Base-by-base conservation (phyloP, 2,797 vertebrate genomes). In the Alcedo quadribrachys region DNA sequence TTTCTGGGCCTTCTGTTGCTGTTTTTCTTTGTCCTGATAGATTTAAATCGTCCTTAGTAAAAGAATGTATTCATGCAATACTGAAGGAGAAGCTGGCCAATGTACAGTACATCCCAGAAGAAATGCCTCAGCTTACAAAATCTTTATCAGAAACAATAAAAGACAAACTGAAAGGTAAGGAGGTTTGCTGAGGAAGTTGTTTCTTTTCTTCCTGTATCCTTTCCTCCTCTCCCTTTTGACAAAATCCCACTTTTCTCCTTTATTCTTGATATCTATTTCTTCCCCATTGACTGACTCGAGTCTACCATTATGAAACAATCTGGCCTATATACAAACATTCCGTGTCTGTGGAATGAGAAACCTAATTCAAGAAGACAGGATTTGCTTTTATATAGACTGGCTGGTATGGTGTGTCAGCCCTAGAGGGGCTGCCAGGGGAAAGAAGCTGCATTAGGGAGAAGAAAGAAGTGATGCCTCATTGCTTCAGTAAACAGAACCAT, bases 81-180 rank as follows among this genome's bases (percentile, higher is more conserved):
- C 97, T 99, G 92, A 98, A 98, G 90, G 98, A 99, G 60, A 97
- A 97, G 61, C 96, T 99, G 54, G 89, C 98, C 19, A 96, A 97
- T 3, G 95, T 97, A 18, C 94, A 97, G 76, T 99, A 99, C 21
- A 81, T 97, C 58, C 97, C 98, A 12, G 98, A 98, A 37, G 97
- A 98, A 71, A 97, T 97, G 17, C 95, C 98, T 15, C 87, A 95
- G 53, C 96, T 99, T 85, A 98, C 98, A 57, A 94, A 92, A 30
- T 97, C 85, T 12, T 94, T 99, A 66, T 98, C 98, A 37, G 98
- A 99, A 67, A 84, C 65, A n/a, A 98, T 99, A 91, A 99, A 98
- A 94, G 97, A 98, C 94, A 98, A 97, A 94, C 97, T 99, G 42
- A 99, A 99, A 98, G 97, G 99, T 99, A 95, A 95, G 54, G 37